Conservation (phyloP, 2,113 vertebrate species). For the Otus sunia region DNA sequence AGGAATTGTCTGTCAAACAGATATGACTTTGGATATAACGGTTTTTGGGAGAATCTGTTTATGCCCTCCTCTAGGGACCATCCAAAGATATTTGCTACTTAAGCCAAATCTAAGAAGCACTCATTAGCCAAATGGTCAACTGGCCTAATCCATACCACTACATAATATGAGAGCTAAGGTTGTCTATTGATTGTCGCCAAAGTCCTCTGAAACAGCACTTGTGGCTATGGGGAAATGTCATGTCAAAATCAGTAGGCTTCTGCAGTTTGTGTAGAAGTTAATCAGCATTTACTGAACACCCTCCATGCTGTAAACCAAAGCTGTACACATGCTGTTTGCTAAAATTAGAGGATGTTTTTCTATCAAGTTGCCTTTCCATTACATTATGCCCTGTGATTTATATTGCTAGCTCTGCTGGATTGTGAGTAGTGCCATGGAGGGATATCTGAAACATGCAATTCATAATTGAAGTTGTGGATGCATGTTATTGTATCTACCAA, state of each 20-base stretch:
- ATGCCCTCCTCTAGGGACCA: not conserved
- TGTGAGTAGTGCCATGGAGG: slow-evolving; percentile 20
- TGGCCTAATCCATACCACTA: not conserved
- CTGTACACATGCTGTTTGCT: slow-evolving; percentile 21
- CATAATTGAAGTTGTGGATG: not conserved
- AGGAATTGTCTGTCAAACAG: not conserved
- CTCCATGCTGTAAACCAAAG: not conserved
- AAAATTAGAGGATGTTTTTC: slow-evolving; percentile 47
- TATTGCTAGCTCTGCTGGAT: slow-evolving; percentile 29
- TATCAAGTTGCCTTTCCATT: slow-evolving; percentile 15
- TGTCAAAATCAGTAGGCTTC: slow-evolving; percentile 6
- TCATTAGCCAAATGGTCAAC: not conserved
- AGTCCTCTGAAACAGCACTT: not conserved
- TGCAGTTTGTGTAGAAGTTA: not conserved
- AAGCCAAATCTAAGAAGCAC: not conserved
- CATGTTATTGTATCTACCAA: not conserved
- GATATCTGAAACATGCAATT: slow-evolving; percentile 1
- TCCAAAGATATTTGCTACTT: not conserved
- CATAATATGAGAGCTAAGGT: not conserved
- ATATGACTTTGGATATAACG: not conserved
- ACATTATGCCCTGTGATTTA: slow-evolving; percentile 39
- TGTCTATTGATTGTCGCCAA: not conserved
- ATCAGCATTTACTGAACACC: not conserved
- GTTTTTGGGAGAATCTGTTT: not conserved
- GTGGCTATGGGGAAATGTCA: not conserved